These are phyloP conservation scores for Samia ricini DNA, from an alignment of 1,140 invertebrate species.

Conservation along the genomic window DNA sequence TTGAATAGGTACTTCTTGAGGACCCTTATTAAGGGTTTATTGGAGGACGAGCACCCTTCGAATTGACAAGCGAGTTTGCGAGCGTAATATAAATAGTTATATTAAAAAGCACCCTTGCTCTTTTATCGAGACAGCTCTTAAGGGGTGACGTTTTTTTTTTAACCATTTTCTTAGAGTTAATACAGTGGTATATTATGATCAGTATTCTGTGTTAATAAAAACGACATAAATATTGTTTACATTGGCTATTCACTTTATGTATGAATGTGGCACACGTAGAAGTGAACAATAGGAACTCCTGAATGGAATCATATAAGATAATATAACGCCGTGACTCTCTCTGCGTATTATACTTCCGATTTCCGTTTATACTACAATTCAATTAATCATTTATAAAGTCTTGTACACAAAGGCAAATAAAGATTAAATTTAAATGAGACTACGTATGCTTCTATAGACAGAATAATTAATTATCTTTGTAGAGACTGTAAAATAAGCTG, in stretches of 20 bases:
- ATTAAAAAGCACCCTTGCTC: slow-evolving; percentile 63
- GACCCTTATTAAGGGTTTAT: slow-evolving; percentile 66
- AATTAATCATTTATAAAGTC: no score
- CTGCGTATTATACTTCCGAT: neutral
- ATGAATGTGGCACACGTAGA: neutral
- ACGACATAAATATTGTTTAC: slow-evolving; percentile 2
- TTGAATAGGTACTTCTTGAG: slow-evolving; percentile 56
- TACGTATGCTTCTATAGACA: no score
- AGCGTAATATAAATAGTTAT: slow-evolving; percentile 53
- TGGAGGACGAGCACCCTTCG: slow-evolving; percentile 61
- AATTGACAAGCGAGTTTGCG: slow-evolving; percentile 30
- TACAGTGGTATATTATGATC: slow-evolving; percentile 37
- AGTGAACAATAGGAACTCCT: neutral
- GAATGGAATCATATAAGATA: neutral
- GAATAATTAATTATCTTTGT: no score
- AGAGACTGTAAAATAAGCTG: no score
- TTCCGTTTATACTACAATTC: neutral
- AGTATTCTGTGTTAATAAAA: slow-evolving; percentile 25
- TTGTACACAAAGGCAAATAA: neutral
- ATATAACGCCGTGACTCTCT: neutral
- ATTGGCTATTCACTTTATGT: slow-evolving; percentile 2
- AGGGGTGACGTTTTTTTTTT: slow-evolving; percentile 40
- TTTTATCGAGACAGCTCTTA: slow-evolving; percentile 57
- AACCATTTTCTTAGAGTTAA: slow-evolving; percentile 42
- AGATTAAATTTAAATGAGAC: no score